Evolutionary conservation across 2,113 vertebrate species (phyloP).

Genomic region (Calidris pugnax): DNA sequence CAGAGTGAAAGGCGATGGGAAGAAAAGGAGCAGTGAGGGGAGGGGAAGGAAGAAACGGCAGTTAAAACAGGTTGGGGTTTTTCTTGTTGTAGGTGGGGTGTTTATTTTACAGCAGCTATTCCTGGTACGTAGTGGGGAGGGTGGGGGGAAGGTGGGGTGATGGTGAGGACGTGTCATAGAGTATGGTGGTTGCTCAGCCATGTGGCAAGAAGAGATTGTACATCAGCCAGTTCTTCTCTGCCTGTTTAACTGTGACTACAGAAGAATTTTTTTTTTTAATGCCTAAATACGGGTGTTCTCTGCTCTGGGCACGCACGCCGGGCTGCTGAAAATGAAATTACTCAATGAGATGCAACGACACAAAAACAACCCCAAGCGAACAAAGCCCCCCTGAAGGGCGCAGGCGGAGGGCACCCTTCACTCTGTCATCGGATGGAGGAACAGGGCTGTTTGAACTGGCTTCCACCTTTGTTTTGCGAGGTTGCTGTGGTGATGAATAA

Average conservation of each 20-base stretch:
- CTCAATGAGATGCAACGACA: background rate
- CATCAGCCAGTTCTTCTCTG: background rate
- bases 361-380: background rate
- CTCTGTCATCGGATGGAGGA: conserved; percentile 1
- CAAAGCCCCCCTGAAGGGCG: background rate
- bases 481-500: conserved; percentile 70
- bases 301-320: background rate
- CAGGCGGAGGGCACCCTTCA: background rate
- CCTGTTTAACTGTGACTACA: rapidly evolving
- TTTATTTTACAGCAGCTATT: background rate
- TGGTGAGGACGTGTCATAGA: rapidly evolving
- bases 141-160: background rate
- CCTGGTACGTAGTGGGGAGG: background rate
- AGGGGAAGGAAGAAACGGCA: background rate
- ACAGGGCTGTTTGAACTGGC: background rate
- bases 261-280: background rate
- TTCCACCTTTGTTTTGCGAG: conserved; percentile 57
- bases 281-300: rapidly evolving
- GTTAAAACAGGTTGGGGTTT: background rate
- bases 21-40: background rate
- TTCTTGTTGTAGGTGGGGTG: background rate
- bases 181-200: background rate
- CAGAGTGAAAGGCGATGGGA: background rate
- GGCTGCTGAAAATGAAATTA: background rate
- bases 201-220: background rate